These are phyloP conservation scores for Petrolisthes cinctipes DNA, from an alignment of 2,888 invertebrate species.

Conservation along the genomic window DNA sequence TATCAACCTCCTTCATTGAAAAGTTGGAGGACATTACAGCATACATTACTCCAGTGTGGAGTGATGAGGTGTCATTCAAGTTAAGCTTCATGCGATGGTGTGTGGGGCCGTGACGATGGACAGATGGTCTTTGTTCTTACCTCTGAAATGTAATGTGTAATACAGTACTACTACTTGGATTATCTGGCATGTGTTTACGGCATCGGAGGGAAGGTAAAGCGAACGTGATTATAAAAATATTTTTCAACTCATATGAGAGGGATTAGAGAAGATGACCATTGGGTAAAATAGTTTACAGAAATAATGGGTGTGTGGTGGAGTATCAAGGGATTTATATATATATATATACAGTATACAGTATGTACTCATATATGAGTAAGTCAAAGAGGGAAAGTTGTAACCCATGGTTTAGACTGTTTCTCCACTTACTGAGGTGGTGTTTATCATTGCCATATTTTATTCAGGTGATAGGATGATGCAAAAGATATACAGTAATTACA, in stretches of 20 bases:
- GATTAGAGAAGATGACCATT: too few relatives aligned
- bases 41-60: background rate
- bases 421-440: background rate
- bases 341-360: too few relatives aligned
- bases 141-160: background rate
- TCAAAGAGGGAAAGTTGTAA: background rate
- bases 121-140: slow-evolving; percentile 1
- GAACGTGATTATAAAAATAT: too few relatives aligned
- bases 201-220: too few relatives aligned
- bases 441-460: slow-evolving; percentile 10
- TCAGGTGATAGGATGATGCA: slow-evolving; percentile 4
- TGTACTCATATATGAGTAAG: too few relatives aligned
- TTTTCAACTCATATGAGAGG: too few relatives aligned
- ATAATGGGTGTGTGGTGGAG: too few relatives aligned
- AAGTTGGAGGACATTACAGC: slow-evolving; percentile 5
- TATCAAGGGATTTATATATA: too few relatives aligned
- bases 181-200: too few relatives aligned
- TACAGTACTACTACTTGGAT: background rate
- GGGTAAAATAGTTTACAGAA: too few relatives aligned
- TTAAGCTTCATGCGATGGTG: background rate
- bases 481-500: slow-evolving; percentile 4
- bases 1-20: slow-evolving; percentile 8
- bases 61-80: background rate
- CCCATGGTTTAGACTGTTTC: background rate
- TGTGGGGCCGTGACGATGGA: background rate